phyloP scores from a whole-genome alignment of 2,888 invertebrate genomes.

The Notodonta ziczac region DNA sequence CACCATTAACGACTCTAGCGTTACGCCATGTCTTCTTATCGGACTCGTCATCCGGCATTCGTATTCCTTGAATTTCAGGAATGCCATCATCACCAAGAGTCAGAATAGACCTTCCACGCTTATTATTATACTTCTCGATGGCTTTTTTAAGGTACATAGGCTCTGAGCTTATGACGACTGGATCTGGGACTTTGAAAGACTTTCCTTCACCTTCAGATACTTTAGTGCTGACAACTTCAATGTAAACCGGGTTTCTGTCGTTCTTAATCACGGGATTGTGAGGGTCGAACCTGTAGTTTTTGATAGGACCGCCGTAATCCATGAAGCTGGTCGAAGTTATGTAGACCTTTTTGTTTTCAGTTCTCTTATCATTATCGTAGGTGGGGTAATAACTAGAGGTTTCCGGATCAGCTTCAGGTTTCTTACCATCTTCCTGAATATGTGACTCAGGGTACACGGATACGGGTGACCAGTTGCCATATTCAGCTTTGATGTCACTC shows the following conservation, averaged over 20 bases:
- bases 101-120: conserved; percentile 87
- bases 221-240: conserved; percentile 79
- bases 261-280: conserved; percentile 80
- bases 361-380: conserved; percentile 73
- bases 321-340: conserved; percentile 76
- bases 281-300: conserved; percentile 77
- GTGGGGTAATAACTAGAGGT: conserved; percentile 77
- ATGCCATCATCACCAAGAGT: conserved; percentile 89
- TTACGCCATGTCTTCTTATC: conserved; percentile 95
- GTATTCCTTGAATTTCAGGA: conserved; percentile 91
- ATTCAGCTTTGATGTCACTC: conserved; percentile 77
- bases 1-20: conserved; percentile 94
- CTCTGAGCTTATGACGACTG: conserved; percentile 88
- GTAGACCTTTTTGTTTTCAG: conserved; percentile 77
- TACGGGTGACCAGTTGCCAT: conserved; percentile 82
- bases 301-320: conserved; percentile 74
- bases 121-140: conserved; percentile 79
- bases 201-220: conserved; percentile 77
- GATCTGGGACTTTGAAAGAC: conserved; percentile 85
- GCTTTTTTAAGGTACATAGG: conserved; percentile 84
- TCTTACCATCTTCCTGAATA: conserved; percentile 74
- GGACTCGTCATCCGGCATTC: conserved; percentile 93
- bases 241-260: conserved; percentile 83
- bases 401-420: conserved; percentile 70
- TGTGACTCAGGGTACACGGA: conserved; percentile 79